These are phyloP conservation scores for pig (Sus scrofa) DNA, from an alignment of 2,113 vertebrate species.

Conservation along the genomic window T2T-Sscrofa CM000827.6:45086001-45086500, in stretches of 20 bases:
- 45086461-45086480: not conserved
- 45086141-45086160: slow-evolving; percentile 45
- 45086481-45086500: not conserved
- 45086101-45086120: not conserved
- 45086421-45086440: not conserved
- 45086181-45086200: slow-evolving; percentile 1
- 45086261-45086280: not conserved
- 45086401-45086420: not conserved
- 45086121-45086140: not conserved
- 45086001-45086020: slow-evolving; percentile 69
- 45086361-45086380: not conserved
- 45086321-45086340: not conserved
- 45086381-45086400: not conserved
- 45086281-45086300: not conserved
- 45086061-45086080: slow-evolving; percentile 63
- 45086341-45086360: not conserved
- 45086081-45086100: slow-evolving; percentile 26
- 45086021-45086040: slow-evolving; percentile 68
- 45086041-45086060: slow-evolving; percentile 71
- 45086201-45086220: not conserved
- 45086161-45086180: not conserved
- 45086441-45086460: not conserved
- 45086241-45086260: not conserved
- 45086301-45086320: not conserved
- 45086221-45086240: not conserved